These are phyloP conservation scores for Stictonetta naevosa DNA, from an alignment of 2,113 vertebrate species.

Conservation along the genomic window DNA sequence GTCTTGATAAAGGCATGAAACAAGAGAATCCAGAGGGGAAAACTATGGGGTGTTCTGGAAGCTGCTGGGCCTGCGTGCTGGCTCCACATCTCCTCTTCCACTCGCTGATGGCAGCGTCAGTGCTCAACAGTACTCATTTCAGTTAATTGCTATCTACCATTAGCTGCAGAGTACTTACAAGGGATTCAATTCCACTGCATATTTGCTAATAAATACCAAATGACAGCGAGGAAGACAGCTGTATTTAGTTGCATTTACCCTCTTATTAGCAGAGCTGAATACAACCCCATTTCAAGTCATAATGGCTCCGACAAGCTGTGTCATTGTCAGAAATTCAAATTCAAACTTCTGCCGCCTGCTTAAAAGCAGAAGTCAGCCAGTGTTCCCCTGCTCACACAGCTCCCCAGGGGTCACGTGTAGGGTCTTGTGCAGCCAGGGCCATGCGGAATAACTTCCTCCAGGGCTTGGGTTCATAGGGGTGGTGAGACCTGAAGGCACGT, in stretches of 20 bases:
- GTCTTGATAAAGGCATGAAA: not conserved
- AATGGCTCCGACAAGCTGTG: conserved; percentile 29
- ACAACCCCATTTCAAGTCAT: conserved; percentile 35
- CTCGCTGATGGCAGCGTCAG: conserved; percentile 8
- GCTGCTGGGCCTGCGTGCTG: not conserved
- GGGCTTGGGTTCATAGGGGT: not conserved
- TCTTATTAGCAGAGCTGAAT: conserved; percentile 59
- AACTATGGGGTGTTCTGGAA: not conserved
- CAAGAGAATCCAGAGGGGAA: not conserved
- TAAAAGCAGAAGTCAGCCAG: conserved; percentile 37
- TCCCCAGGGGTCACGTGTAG: not conserved
- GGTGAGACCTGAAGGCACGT: not conserved
- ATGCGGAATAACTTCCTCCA: fast-evolving
- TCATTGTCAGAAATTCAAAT: conserved; percentile 3
- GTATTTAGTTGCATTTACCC: conserved; percentile 68
- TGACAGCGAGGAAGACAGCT: conserved; percentile 47
- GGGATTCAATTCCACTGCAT: conserved; percentile 64
- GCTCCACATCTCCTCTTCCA: conserved; percentile 44
- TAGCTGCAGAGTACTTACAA: conserved; percentile 64
- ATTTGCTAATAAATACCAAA: conserved; percentile 71
- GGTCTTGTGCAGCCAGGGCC: not conserved
- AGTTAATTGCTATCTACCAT: conserved; percentile 63
- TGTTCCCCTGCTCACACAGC: not conserved
- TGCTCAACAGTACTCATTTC: conserved; percentile 56
- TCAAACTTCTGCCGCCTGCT: not conserved